Percentiles rank a stretch among this genome's conserved stretches.
Conservation (phyloP, 2,797 vertebrate species). For the Propithecus perrieri region DNA sequence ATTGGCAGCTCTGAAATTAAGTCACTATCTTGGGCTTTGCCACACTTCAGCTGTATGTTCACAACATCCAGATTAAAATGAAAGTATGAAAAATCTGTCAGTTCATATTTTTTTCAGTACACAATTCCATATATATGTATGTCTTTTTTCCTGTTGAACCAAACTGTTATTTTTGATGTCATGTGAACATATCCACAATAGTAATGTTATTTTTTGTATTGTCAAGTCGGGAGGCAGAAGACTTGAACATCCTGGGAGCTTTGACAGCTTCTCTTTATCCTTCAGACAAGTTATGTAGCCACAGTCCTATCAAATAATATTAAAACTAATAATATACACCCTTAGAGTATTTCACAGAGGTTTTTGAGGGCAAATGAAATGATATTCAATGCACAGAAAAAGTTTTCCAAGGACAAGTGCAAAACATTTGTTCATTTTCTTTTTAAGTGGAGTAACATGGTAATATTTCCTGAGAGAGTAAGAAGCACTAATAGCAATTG, state of each 20-base stretch:
- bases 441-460: constrained; percentile 26
- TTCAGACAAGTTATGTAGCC: background rate
- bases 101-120: constrained; percentile 43
- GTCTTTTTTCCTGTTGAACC: background rate
- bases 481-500: background rate
- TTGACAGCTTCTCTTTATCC: background rate
- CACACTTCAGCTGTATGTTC: constrained; percentile 18
- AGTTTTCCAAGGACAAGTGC: background rate
- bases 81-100: constrained; percentile 50
- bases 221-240: background rate
- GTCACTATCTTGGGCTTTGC: background rate
- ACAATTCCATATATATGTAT: background rate
- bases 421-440: constrained; percentile 3
- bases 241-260: background rate
- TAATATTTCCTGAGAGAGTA: background rate
- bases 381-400: background rate
- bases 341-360: background rate
- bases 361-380: constrained; percentile 18
- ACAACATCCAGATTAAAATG: constrained; percentile 6
- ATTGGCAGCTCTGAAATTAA: constrained; percentile 7
- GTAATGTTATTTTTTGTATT: constrained; percentile 22
- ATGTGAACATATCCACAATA: background rate
- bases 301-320: background rate
- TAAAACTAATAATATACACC: background rate
- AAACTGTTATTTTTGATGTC: constrained; percentile 11